Percentiles rank a stretch among this genome's conserved stretches.
phyloP scores from a whole-genome alignment of 2,888 invertebrate genomes.

The Papilio protenor region DNA sequence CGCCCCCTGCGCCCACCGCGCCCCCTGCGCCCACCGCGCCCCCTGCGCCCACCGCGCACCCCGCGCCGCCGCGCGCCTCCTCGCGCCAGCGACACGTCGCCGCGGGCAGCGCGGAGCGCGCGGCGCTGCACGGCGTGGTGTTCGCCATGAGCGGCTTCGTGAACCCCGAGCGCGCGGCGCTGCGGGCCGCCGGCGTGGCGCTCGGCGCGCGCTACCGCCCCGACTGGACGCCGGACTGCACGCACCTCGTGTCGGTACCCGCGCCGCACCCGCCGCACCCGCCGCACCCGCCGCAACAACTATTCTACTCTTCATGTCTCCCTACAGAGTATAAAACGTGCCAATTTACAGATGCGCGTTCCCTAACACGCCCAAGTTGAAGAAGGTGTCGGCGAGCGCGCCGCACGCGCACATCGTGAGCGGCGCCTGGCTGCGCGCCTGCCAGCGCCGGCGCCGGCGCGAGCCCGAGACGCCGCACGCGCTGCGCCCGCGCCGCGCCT shows the following conservation, averaged over 20 bases:
- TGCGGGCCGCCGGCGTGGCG: slow-evolving; percentile 87
- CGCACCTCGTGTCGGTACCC: slow-evolving; percentile 91
- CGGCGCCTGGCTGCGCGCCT: slow-evolving; percentile 90
- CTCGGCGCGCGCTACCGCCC: slow-evolving; percentile 92
- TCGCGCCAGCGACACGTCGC: slow-evolving; percentile 24
- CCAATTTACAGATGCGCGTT: slow-evolving; percentile 94
- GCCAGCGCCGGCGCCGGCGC: slow-evolving; percentile 83
- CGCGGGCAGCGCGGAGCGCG: slow-evolving; percentile 41
- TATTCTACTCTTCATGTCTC: too few relatives aligned
- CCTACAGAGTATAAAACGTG: slow-evolving; percentile 61
- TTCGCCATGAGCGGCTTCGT: slow-evolving; percentile 95
- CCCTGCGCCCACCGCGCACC: too few relatives aligned
- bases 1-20: too few relatives aligned
- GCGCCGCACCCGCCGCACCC: slow-evolving; percentile 88
- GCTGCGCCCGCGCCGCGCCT: slow-evolving; percentile 18
- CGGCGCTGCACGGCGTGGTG: slow-evolving; percentile 85
- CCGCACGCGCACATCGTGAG: slow-evolving; percentile 85
- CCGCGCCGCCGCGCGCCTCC: too few relatives aligned
- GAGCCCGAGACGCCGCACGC: slow-evolving; percentile 81
- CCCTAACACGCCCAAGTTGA: slow-evolving; percentile 94
- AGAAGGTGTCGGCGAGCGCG: slow-evolving; percentile 84
- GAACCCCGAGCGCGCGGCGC: slow-evolving; percentile 89
- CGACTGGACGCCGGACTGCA: slow-evolving; percentile 90
- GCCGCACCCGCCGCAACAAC: too few relatives aligned
- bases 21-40: too few relatives aligned